Evolutionary conservation across 1,140 invertebrate genomes (phyloP).

Genomic region (Drosophila leontia): DNA sequence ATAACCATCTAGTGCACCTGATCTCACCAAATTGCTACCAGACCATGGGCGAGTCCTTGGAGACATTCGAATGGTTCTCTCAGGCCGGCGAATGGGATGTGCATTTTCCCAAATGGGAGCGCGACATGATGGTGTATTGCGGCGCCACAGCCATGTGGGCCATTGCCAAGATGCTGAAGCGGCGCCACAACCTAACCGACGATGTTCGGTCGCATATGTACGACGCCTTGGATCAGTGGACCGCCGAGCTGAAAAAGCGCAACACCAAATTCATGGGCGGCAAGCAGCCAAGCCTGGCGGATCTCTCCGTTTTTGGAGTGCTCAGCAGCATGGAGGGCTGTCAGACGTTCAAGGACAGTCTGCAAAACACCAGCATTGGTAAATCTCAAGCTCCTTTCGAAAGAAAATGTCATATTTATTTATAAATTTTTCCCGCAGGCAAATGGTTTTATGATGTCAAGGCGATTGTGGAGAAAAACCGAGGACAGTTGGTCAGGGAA

Average conservation of each 20-base stretch:
- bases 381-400: neutral
- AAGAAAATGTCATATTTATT: neutral
- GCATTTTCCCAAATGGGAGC: conserved; percentile 94
- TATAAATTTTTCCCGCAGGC: conserved; percentile 38
- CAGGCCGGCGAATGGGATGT: conserved; percentile 96
- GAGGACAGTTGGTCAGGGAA: conserved; percentile 81
- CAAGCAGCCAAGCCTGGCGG: conserved; percentile 94
- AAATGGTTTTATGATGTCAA: conserved; percentile 87
- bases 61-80: conserved; percentile 97
- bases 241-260: conserved; percentile 89
- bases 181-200: conserved; percentile 93
- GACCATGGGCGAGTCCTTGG: conserved; percentile 92
- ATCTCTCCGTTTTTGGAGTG: conserved; percentile 97
- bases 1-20: conserved; percentile 95
- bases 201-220: conserved; percentile 96
- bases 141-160: conserved; percentile 97
- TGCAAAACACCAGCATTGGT: conserved; percentile 90
- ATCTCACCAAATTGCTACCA: conserved; percentile 99
- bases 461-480: conserved; percentile 85
- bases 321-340: conserved; percentile 98
- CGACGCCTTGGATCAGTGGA: conserved; percentile 94
- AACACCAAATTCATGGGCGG: conserved; percentile 93
- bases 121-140: conserved; percentile 95
- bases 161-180: conserved; percentile 95
- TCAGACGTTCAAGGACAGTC: conserved; percentile 93